Evolutionary conservation across 2,888 invertebrate species (phyloP).

Genomic region (Clistopyga incitator): DNA sequence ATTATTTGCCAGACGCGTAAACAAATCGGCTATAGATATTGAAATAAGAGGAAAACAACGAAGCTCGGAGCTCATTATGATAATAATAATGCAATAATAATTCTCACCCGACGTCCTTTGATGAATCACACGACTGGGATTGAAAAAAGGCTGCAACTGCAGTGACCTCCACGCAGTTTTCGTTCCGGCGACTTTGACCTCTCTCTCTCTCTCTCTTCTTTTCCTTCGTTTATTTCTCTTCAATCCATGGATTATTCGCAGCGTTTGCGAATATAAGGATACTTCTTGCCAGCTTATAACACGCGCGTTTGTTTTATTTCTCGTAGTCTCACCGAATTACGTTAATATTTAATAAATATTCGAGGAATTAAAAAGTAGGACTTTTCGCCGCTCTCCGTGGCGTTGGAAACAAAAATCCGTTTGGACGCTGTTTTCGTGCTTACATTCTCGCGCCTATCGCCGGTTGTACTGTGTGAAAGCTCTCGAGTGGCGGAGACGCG

Average conservation of each 20-base stretch:
- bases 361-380: background rate
- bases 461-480: conserved; percentile 44
- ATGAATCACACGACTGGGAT: conserved; percentile 40
- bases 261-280: background rate
- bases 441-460: conserved; percentile 61
- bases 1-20: too few relatives aligned
- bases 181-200: conserved; percentile 8
- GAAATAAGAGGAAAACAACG: background rate
- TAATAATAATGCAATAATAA: background rate
- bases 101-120: conserved; percentile 56
- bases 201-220: conserved; percentile 8
- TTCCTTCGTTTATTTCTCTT: conserved; percentile 8
- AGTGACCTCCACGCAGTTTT: conserved; percentile 9
- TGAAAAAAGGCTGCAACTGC: conserved; percentile 57
- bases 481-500: conserved; percentile 26
- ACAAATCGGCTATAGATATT: too few relatives aligned
- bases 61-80: background rate
- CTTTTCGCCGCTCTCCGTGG: conserved; percentile 13
- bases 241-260: conserved; percentile 56
- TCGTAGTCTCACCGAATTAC: background rate
- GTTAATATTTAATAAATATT: background rate
- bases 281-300: conserved; percentile 7
- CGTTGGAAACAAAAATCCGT: conserved; percentile 12
- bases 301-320: conserved; percentile 16
- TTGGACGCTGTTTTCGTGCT: conserved; percentile 26